Percentiles rank a stretch among this genome's conserved stretches.
Conservation (phyloP, 2,888 invertebrate species). For the Ormyrus labotus region DNA sequence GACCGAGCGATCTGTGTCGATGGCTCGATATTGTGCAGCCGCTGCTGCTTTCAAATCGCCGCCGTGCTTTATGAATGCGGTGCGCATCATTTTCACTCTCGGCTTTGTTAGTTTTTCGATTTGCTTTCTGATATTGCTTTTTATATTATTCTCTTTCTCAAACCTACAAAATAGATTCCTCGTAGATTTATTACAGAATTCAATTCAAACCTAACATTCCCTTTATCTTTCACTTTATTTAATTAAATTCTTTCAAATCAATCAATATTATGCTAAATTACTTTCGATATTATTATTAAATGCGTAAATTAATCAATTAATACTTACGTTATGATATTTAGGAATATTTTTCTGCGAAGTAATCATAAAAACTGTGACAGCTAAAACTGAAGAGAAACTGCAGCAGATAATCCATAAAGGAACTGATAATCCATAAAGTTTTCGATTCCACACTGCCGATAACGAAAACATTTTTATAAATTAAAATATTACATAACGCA, state of each 20-base stretch:
- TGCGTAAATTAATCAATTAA: neutral
- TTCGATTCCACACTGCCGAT: conserved; percentile 62
- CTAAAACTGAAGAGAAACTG: conserved; percentile 59
- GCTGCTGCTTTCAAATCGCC: neutral
- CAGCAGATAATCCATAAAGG: conserved; percentile 63
- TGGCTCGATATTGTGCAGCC: neutral
- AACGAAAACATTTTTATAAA: conserved; percentile 9
- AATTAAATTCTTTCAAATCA: too few species aligned
- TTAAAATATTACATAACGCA: neutral
- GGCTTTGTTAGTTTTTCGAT: too few species aligned
- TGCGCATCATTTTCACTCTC: neutral
- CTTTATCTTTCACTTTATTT: too few species aligned
- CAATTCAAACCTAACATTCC: too few species aligned
- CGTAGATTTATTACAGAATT: too few species aligned
- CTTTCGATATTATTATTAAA: too few species aligned
- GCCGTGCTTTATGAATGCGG: neutral
- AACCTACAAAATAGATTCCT: too few species aligned
- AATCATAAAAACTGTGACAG: conserved; percentile 64
- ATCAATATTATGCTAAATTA: too few species aligned
- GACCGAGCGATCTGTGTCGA: neutral
- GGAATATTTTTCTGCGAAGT: conserved; percentile 66
- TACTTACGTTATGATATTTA: conserved; percentile 70
- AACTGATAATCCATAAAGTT: conserved; percentile 61
- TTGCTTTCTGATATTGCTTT: too few species aligned
- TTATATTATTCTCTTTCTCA: too few species aligned